Conservation (phyloP, 2,797 vertebrate species). For the Enteromius unitaeniatus region DNA sequence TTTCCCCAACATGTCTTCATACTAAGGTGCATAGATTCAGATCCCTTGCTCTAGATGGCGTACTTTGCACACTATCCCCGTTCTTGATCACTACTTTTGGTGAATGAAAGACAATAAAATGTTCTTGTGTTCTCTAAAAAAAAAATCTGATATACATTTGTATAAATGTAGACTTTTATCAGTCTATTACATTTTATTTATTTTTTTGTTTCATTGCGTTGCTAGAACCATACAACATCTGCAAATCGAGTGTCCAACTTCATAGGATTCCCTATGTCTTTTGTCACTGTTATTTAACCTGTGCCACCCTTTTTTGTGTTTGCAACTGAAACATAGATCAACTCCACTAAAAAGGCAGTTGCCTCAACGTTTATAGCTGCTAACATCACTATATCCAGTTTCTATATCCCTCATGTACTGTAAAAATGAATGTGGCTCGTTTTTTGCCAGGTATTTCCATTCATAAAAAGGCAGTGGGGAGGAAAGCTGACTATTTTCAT, state of each 20-base stretch:
- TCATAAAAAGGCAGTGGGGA: conserved; percentile 59
- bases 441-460: conserved; percentile 63
- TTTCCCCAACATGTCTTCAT: background rate
- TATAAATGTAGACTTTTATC: background rate
- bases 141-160: background rate
- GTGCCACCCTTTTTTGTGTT: background rate
- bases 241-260: background rate
- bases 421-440: conserved; percentile 52
- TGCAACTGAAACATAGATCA: background rate
- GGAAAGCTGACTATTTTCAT: conserved; percentile 59
- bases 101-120: background rate
- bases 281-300: background rate
- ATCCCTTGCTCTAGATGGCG: conserved; percentile 68
- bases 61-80: conserved; percentile 36
- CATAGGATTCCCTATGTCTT: background rate
- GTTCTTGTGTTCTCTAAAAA: background rate
- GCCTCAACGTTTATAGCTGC: background rate
- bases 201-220: background rate
- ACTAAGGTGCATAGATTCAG: background rate
- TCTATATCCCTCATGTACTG: conserved; percentile 24
- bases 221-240: background rate
- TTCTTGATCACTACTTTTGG: background rate
- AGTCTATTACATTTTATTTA: background rate
- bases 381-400: background rate
- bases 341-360: background rate